phyloP scores from a whole-genome alignment of 2,797 vertebrate species.

The Capromys pilorides region DNA sequence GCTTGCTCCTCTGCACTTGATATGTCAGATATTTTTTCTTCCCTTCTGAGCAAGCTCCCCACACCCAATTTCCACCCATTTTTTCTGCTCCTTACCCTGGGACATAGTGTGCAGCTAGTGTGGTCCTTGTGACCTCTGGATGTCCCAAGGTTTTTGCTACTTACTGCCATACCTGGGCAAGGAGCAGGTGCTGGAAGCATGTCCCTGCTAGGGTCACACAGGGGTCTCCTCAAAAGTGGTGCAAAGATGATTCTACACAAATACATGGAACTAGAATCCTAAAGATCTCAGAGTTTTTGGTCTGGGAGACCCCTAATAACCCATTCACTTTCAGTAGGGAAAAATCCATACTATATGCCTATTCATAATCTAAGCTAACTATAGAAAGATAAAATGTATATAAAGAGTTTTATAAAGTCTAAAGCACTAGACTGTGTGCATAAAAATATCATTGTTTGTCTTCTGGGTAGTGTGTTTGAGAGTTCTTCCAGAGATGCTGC shows the following conservation, averaged over 20 bases:
- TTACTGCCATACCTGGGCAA: not conserved
- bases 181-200: not conserved
- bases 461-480: conserved; percentile 49
- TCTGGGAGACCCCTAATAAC: not conserved
- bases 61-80: not conserved
- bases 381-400: not conserved
- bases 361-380: not conserved
- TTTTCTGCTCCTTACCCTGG: not conserved
- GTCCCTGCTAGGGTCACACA: not conserved
- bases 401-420: conserved; percentile 11
- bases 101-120: not conserved
- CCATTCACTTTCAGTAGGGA: not conserved
- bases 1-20: not conserved
- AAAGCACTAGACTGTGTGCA: not conserved
- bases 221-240: not conserved
- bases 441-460: conserved; percentile 43
- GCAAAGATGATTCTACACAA: not conserved
- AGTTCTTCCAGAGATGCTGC: conserved; percentile 62
- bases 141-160: not conserved
- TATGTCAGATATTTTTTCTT: not conserved
- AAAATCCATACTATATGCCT: not conserved
- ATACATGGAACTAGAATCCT: not conserved
- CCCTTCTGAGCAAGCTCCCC: not conserved
- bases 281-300: not conserved
- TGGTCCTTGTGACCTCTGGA: not conserved